phyloP scores from a whole-genome alignment of 2,888 invertebrate species.

The Miltochrista miniata region DNA sequence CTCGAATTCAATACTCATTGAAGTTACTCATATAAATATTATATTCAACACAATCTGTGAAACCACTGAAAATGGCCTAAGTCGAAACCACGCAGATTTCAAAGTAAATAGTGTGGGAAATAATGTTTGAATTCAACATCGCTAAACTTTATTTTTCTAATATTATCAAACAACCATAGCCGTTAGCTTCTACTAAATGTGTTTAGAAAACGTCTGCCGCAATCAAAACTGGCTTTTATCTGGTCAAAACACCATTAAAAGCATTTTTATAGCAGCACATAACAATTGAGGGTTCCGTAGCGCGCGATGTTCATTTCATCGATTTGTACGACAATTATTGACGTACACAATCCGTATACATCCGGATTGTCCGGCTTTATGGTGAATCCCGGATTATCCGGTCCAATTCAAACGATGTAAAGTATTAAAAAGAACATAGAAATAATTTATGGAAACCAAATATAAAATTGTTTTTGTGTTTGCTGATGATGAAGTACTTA shows the following conservation, averaged over 20 bases:
- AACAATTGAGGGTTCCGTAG: slow-evolving; percentile 22
- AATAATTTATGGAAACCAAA: too few species aligned
- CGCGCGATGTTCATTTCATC: slow-evolving; percentile 21
- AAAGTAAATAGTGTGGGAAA: too few species aligned
- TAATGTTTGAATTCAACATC: neutral
- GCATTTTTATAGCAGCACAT: slow-evolving; percentile 31
- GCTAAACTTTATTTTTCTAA: neutral
- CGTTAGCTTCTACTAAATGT: neutral
- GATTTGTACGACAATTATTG: slow-evolving; percentile 38
- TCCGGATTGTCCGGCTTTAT: slow-evolving; percentile 21
- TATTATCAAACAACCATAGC: neutral
- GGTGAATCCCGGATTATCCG: slow-evolving; percentile 33
- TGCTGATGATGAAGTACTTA: too few species aligned
- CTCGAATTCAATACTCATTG: too few species aligned
- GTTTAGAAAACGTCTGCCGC: slow-evolving; percentile 3
- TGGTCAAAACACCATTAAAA: slow-evolving; percentile 23
- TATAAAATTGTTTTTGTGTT: too few species aligned
- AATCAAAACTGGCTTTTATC: slow-evolving; percentile 5
- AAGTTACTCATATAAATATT: too few species aligned
- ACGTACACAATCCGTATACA: slow-evolving; percentile 23
- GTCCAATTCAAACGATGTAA: slow-evolving; percentile 21
- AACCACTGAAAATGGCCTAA: too few species aligned
- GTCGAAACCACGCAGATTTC: too few species aligned
- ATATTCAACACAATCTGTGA: too few species aligned
- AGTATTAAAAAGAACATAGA: too few species aligned